A percentile compares a stretch with the other conserved stretches of the same genome.
These are phyloP conservation scores for Drymodes brunneopygia DNA, from an alignment of 2,113 vertebrate genomes.

Conservation along the genomic window DNA sequence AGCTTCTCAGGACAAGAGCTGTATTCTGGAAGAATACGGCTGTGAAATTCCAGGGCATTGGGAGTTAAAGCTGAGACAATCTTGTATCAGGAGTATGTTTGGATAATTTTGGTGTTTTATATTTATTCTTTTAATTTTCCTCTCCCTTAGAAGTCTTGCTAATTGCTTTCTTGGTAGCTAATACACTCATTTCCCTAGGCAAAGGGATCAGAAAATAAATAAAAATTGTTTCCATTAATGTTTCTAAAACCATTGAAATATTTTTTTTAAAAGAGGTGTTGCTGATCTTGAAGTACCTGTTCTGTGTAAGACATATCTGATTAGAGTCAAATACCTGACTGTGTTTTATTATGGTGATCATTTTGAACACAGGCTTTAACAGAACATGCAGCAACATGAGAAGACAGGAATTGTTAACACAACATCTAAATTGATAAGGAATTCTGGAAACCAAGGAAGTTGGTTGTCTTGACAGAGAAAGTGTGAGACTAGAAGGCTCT, in stretches of 20 bases:
- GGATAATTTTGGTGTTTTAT: background rate
- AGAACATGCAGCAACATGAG: background rate
- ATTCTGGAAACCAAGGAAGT: background rate
- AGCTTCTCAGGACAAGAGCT: background rate
- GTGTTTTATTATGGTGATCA: background rate
- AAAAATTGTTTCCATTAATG: background rate
- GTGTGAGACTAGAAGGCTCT: background rate
- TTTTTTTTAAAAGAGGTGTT: background rate
- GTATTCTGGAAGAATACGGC: background rate
- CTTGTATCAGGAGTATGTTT: background rate
- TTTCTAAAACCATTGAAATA: background rate
- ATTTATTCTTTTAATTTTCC: conserved; percentile 47
- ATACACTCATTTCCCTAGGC: background rate
- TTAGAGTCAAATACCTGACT: background rate
- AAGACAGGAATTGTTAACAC: background rate
- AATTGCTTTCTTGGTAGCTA: conserved; percentile 21
- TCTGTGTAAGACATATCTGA: background rate
- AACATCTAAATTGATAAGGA: background rate
- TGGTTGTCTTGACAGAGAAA: background rate
- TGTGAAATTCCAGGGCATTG: background rate
- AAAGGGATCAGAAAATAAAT: conserved; percentile 11
- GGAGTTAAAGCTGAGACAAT: background rate
- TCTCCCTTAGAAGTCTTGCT: conserved; percentile 4
- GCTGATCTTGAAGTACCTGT: background rate
- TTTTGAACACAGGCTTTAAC: background rate